These are phyloP conservation scores for Lycaena phlaeas DNA, from an alignment of 2,888 invertebrate genomes.

Conservation along the genomic window DNA sequence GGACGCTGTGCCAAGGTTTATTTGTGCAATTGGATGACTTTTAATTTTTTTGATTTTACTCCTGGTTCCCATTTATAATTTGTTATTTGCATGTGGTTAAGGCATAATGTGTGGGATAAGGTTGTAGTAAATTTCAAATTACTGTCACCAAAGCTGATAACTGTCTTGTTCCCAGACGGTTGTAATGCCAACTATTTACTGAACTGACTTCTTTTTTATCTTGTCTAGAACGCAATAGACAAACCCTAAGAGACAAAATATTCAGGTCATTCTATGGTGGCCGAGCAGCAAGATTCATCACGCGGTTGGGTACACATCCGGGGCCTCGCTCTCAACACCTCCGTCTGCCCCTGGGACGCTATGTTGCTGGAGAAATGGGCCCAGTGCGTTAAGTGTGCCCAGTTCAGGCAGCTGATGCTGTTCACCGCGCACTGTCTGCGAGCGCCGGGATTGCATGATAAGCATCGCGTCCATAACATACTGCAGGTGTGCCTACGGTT, in stretches of 20 bases:
- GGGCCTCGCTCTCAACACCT: conserved; percentile 45
- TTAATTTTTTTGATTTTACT: too few relatives aligned
- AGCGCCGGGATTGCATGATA: conserved; percentile 51
- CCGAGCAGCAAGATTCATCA: conserved; percentile 46
- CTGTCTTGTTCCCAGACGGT: too few relatives aligned
- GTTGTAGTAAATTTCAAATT: too few relatives aligned
- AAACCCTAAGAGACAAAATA: too few relatives aligned
- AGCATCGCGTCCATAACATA: conserved; percentile 50
- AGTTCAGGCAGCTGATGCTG: conserved; percentile 40
- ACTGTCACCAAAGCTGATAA: too few relatives aligned
- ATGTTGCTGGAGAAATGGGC: conserved; percentile 49
- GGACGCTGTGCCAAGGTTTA: conserved; percentile 53
- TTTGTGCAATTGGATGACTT: too few relatives aligned
- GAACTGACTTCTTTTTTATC: too few relatives aligned
- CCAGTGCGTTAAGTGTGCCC: conserved; percentile 39
- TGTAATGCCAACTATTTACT: too few relatives aligned
- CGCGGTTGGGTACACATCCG: conserved; percentile 42
- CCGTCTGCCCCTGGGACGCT: conserved; percentile 56
- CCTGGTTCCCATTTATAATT: too few relatives aligned
- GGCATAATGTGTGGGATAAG: too few relatives aligned
- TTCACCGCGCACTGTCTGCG: conserved; percentile 55
- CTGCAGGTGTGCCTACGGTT: conserved; percentile 52
- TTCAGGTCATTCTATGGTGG: conserved; percentile 59
- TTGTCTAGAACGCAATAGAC: too few relatives aligned
- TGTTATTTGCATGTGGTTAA: too few relatives aligned